Conservation (phyloP, 1,140 invertebrate genomes). For the Euwallacea fornicatus region DNA sequence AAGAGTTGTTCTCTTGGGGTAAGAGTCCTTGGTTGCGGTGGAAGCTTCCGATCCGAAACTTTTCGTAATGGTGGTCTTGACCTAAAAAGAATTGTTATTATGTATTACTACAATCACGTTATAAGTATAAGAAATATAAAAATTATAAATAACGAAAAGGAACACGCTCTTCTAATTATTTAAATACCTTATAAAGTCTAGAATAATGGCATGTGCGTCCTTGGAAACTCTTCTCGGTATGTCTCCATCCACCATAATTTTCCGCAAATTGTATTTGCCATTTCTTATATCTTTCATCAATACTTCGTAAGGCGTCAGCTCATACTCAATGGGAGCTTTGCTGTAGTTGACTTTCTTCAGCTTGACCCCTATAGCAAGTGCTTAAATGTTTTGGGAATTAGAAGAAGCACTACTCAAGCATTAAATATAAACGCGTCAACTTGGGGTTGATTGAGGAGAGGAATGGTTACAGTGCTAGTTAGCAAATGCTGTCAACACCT, state of each 20-base stretch:
- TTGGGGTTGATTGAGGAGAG: neutral
- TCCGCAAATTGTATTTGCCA: slow-evolving; percentile 79
- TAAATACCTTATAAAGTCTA: slow-evolving; percentile 80
- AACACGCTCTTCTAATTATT: neutral
- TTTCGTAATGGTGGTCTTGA: slow-evolving; percentile 91
- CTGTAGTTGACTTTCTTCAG: slow-evolving; percentile 85
- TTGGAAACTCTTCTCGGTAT: slow-evolving; percentile 84
- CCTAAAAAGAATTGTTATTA: slow-evolving; percentile 52
- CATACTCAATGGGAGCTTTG: slow-evolving; percentile 79
- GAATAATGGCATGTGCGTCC: slow-evolving; percentile 91
- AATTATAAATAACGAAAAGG: neutral
- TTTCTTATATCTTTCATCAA: slow-evolving; percentile 94
- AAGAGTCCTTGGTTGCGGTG: slow-evolving; percentile 67
- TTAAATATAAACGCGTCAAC: no score
- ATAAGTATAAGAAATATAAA: neutral
- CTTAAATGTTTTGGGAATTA: slow-evolving; percentile 44
- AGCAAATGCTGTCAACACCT: neutral
- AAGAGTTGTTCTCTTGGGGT: slow-evolving; percentile 84
- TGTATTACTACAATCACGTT: neutral
- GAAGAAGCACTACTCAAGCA: neutral
- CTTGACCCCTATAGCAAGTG: slow-evolving; percentile 67
- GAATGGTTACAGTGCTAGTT: neutral
- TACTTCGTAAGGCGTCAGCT: slow-evolving; percentile 96
- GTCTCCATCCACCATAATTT: slow-evolving; percentile 80
- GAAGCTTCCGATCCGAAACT: slow-evolving; percentile 86